Evolutionary conservation across 2,888 invertebrate genomes (phyloP), one percentile per base, ranked within the genome.

Genomic region (Drosophila birchii): DNA sequence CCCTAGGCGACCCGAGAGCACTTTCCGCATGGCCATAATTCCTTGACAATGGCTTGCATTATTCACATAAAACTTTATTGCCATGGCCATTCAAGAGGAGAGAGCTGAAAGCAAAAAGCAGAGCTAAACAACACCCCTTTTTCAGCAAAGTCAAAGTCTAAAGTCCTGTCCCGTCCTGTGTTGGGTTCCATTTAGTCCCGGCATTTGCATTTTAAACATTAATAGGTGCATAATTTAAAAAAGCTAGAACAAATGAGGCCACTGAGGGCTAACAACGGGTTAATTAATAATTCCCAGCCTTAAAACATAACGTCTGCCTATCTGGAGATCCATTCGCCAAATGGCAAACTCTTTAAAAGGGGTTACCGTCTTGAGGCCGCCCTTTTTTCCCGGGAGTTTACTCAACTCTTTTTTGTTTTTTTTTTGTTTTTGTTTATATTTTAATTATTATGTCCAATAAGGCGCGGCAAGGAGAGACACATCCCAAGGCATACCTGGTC

Each of bases 221-320:
- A 86, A 84, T 84, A 86, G 84, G 78, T 86, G 86, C 84, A 84
- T 84, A 86, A 86, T 84, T 84, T 83, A 78, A 67, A 79, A 80
- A 77, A 78, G 70, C 60, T 71, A 61, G 59, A 66, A 62, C 72
- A 85, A 81, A 80, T 78, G 86, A 76, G 78, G 54, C 58, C 63
- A 84, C 81, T 76, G 72, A 76, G 79, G 82, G 49, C 72, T 71
- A 86, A 83, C 78, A 83, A 78, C 69, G 84, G 84, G 81, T 87
- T 87, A 85, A 85, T 87, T 87, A 85, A 84, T 85, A 84, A 84
- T 84, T 75, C 56, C 64, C 71, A 67, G 67, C 68, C 71, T 51
- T 64, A 74, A 75, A 75, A 64, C 72, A 45, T 75, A 74, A 68
- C 78, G 69, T 78, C 69, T 80, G 75, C 85, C 78, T 81, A 81